Evolutionary conservation across 2,113 vertebrate species (phyloP).

Genomic region (Charadrius vociferus): DNA sequence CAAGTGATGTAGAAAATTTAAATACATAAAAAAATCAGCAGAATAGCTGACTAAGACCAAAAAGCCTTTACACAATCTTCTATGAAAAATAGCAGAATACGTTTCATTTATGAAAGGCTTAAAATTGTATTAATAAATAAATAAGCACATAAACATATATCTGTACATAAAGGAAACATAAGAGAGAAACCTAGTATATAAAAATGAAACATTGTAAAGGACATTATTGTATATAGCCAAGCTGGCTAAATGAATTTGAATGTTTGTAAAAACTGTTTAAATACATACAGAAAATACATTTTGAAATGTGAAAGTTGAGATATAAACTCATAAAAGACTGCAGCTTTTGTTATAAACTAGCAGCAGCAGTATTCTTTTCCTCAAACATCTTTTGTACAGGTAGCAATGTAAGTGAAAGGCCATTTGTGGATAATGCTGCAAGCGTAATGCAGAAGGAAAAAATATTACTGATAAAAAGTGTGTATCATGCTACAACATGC

Average conservation of each 20-base stretch:
- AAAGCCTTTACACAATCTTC: conserved; percentile 44
- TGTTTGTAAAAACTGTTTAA: not conserved
- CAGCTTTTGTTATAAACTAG: not conserved
- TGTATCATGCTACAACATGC: not conserved
- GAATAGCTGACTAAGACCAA: conserved; percentile 56
- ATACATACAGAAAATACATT: not conserved
- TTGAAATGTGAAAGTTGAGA: not conserved
- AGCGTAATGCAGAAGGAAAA: not conserved
- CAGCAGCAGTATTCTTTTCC: not conserved
- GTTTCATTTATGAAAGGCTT: conserved; percentile 69
- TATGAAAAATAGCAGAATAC: conserved; percentile 53
- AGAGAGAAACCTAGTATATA: not conserved
- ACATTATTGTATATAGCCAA: not conserved
- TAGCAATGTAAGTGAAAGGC: not conserved
- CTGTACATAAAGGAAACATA: conserved; percentile 40
- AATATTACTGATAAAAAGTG: not conserved
- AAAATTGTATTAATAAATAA: conserved; percentile 68
- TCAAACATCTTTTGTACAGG: not conserved
- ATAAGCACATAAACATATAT: conserved; percentile 52
- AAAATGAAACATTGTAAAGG: not conserved
- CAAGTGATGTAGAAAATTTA: conserved; percentile 45
- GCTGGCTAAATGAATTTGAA: not conserved
- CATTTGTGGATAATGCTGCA: not conserved
- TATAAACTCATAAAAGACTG: not conserved
- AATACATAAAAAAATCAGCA: conserved; percentile 50